Base-by-base conservation (phyloP, 2,113 vertebrate species). In the Scalopus aquaticus region DNA sequence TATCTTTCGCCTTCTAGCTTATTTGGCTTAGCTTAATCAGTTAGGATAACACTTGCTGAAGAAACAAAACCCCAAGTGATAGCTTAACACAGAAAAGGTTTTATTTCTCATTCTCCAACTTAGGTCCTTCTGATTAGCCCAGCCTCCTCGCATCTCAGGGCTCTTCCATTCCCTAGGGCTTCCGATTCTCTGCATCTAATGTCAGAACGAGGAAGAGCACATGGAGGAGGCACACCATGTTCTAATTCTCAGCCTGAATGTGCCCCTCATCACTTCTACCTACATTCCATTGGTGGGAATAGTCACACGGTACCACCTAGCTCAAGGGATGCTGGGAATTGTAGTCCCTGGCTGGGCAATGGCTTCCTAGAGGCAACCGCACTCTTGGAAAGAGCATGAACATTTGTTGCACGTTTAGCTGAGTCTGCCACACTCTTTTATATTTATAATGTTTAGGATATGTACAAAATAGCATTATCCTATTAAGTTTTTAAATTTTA, bases 401-500 rank as follows among this genome's bases (percentile, higher is more conserved):
- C 51, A 44, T 88, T 77, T 88, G 42, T 60, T 94, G 56, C 28
- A 35, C 67, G 37, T 73, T 81, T 64, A 64, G 32, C 49, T 73
- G 54, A 86, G 73, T 73, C 56, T 93, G 62, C 67, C 69, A 54
- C 42, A 39, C 24, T 17, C 32, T 78, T 26, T 73, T 82, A 32
- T 42, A 70, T 51, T 80, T 83, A 58, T 58, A 35, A 49, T 5
- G 0, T 76, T 24, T 62, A 16, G 69, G 54, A 78, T 73, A 35
- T 49, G 60, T 85, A 46, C 8, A 67, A 76, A 88, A 62, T 67
- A 32, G n/a, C 86, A 44, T 85, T 32, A 70, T 49, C 39, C 64
- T 67, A 12, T 77, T 69, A 20, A 81, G n/a, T 16, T 74, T 91
- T 89, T 79, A 8, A 81, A 77, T 93, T 93, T 83, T 72, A 81